Conservation (phyloP, 2,888 invertebrate genomes). For the Amphipyra tragopoginis region DNA sequence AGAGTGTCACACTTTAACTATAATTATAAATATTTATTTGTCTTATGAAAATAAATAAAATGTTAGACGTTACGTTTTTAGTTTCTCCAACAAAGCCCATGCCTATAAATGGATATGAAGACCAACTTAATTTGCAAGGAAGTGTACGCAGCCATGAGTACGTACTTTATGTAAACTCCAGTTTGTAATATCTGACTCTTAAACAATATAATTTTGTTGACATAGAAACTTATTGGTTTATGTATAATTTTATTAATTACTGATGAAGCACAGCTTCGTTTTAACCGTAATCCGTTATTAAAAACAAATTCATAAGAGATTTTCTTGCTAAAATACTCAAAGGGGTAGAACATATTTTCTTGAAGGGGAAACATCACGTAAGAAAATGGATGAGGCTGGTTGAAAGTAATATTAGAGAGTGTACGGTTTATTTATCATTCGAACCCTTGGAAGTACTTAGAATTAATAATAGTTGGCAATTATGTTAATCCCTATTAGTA, state of each 20-base stretch:
- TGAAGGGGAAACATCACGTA: neutral
- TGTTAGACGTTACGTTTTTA: too few relatives aligned
- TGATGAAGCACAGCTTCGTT: slow-evolving; percentile 25
- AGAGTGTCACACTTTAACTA: too few relatives aligned
- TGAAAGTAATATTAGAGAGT: slow-evolving; percentile 1
- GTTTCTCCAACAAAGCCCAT: too few relatives aligned
- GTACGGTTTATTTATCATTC: too few relatives aligned
- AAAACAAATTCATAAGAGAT: slow-evolving; percentile 5
- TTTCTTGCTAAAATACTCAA: neutral
- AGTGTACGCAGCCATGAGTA: slow-evolving; percentile 63
- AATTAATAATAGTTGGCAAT: too few relatives aligned
- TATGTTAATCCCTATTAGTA: too few relatives aligned
- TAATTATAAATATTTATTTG: too few relatives aligned
- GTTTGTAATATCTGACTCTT: slow-evolving; percentile 73
- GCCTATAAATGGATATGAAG: neutral
- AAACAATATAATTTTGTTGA: slow-evolving; percentile 76
- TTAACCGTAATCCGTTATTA: slow-evolving; percentile 21
- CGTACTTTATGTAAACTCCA: slow-evolving; percentile 64
- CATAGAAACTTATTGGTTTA: slow-evolving; percentile 64
- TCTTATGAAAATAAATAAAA: too few relatives aligned
- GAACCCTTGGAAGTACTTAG: too few relatives aligned
- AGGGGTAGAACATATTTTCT: neutral
- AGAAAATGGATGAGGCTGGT: neutral
- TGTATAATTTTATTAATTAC: slow-evolving; percentile 56
- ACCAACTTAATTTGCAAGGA: slow-evolving; percentile 49